Evolutionary conservation across 2,113 vertebrate species (phyloP).

Genomic region (Calidris pugnax): DNA sequence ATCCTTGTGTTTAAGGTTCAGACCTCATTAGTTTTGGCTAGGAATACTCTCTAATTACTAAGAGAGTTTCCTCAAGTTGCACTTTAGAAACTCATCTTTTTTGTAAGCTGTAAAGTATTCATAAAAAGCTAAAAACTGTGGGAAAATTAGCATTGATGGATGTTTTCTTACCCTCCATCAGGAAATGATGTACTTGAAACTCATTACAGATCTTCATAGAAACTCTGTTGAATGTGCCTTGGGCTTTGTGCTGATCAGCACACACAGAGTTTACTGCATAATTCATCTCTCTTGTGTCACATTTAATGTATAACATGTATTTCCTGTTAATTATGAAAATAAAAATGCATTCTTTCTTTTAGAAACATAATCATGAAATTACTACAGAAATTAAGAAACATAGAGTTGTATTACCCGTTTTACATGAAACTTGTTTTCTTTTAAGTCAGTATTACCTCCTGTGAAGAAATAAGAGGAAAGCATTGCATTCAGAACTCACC

Average conservation of each 20-base stretch:
- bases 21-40: constrained; percentile 41
- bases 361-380: constrained; percentile 66
- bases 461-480: not conserved
- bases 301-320: constrained; percentile 77
- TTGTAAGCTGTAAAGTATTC: constrained; percentile 74
- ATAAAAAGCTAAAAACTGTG: constrained; percentile 69
- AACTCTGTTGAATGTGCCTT: constrained; percentile 67
- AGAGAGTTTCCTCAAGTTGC: constrained; percentile 59
- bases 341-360: constrained; percentile 68
- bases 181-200: constrained; percentile 81
- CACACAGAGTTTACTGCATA: constrained; percentile 73
- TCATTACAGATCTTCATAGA: constrained; percentile 76
- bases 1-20: constrained; percentile 8
- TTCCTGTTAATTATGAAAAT: constrained; percentile 80
- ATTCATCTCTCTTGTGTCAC: constrained; percentile 81
- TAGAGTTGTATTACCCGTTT: not conserved
- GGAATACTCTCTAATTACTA: constrained; percentile 40
- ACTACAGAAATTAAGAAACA: constrained; percentile 51
- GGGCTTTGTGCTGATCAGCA: constrained; percentile 75
- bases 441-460: not conserved
- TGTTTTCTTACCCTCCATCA: constrained; percentile 78
- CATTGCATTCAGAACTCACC: not conserved
- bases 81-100: constrained; percentile 65
- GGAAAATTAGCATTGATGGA: constrained; percentile 83
- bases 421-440: not conserved